These are phyloP conservation scores for Porites evermanni DNA, from an alignment of 92 coral and sea anemone species.

Conservation along the genomic window DNA sequence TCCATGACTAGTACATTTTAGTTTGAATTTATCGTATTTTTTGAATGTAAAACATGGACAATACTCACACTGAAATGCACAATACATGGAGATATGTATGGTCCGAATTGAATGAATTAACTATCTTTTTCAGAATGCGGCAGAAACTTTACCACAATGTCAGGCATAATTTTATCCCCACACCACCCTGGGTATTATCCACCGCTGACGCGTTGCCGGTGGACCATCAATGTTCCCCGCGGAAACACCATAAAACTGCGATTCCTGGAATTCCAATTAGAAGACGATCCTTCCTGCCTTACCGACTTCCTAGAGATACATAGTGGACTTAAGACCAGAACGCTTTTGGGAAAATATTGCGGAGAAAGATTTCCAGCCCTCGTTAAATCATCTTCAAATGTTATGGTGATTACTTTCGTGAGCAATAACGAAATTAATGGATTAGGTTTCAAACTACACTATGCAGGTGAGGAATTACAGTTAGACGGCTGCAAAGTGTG, in stretches of 20 bases:
- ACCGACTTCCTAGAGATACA: slow-evolving; percentile 67
- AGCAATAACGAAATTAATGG: slow-evolving; percentile 58
- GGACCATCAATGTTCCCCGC: slow-evolving; percentile 62
- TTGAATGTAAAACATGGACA: no score
- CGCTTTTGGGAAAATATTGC: slow-evolving; percentile 69
- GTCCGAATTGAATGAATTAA: no score
- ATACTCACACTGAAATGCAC: no score
- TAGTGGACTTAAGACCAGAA: slow-evolving; percentile 31
- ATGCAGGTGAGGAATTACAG: slow-evolving; percentile 43
- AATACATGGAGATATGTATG: no score
- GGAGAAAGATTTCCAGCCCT: slow-evolving; percentile 77
- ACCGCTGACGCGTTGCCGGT: slow-evolving; percentile 49
- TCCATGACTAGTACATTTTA: no score
- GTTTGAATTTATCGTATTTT: no score
- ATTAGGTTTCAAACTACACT: slow-evolving; percentile 68
- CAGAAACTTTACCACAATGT: slow-evolving; percentile 26
- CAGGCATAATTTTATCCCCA: slow-evolving; percentile 65
- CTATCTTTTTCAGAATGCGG: slow-evolving; percentile 36
- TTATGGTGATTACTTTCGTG: slow-evolving; percentile 52
- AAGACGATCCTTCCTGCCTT: slow-evolving; percentile 67
- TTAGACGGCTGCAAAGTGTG: no score
- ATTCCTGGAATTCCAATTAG: slow-evolving; percentile 69
- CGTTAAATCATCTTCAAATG: slow-evolving; percentile 69
- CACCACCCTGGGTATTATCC: slow-evolving; percentile 62
- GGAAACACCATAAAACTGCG: slow-evolving; percentile 60